Evolutionary conservation across 2,888 invertebrate genomes (phyloP).

Genomic region (Prenolepis imparis): DNA sequence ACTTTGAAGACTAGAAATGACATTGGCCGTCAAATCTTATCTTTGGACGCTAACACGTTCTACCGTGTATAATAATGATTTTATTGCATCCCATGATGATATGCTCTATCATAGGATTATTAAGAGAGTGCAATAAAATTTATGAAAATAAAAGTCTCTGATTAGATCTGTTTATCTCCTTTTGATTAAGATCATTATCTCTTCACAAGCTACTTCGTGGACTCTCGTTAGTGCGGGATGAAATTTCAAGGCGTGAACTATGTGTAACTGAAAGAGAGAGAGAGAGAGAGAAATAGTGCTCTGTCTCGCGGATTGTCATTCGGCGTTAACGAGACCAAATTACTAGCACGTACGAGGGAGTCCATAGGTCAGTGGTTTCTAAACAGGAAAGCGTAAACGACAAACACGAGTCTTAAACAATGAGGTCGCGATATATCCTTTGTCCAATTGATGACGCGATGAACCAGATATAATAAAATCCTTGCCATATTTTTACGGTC

Average conservation of each 20-base stretch:
- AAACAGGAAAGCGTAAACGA: constrained; percentile 12
- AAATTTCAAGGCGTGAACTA: neutral
- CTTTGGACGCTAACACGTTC: neutral
- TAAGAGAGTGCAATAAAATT: neutral
- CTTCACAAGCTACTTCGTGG: neutral
- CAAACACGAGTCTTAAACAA: neutral
- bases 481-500: constrained; percentile 11
- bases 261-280: neutral
- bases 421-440: constrained; percentile 8
- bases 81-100: neutral
- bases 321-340: constrained; percentile 48
- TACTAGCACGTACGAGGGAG: constrained; percentile 35
- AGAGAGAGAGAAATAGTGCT: no score
- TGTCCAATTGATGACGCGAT: constrained; percentile 13
- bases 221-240: constrained; percentile 11
- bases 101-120: neutral
- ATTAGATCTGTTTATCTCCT: neutral
- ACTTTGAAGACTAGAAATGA: neutral
- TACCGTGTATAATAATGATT: neutral
- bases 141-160: neutral
- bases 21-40: neutral
- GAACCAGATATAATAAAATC: neutral
- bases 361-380: constrained; percentile 33
- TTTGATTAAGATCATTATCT: constrained; percentile 2
- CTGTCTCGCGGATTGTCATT: constrained; percentile 32